Base-by-base conservation (phyloP, 2,113 vertebrate species). In the Oostethus manadensis region DNA sequence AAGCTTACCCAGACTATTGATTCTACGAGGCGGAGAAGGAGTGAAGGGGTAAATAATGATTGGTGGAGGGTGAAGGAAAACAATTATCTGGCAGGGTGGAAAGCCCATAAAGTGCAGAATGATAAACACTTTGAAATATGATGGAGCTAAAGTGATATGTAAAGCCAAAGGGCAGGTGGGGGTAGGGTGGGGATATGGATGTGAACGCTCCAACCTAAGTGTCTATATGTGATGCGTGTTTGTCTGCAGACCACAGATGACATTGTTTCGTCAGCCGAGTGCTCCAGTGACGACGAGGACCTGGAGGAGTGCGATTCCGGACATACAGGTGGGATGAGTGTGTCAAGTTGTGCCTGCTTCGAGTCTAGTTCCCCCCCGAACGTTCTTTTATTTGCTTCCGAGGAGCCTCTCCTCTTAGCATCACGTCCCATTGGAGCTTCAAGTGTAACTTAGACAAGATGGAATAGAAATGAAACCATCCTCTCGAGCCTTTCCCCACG, bases 211-310 rank as follows among this genome's bases (percentile, higher is more conserved):
- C 59, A 11, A 4, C 11, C 62, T 67, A 51, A 67, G 49, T 64
- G 53, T 42, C 0, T 59, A 48, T 49, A 29, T 55, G 17, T 63
- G 10, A 6, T 42, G 43, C 43, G 23, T 45, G 17, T 66, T 23
- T 67, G 48, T 45, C 65, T 15, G 42, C 87, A 98, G 92, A 96
- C 93, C 22, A 97, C 95, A 47, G 96, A 99, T 79, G 95, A 98
- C 84, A 94, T 98, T 0, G 95, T 98, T 60, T 97, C 96, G 10
- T 99, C 96, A 26, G 96, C 96, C 7, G 96, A 99, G 84, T 99
- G 96, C 87, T 96, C 95, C 79, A 98, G 94, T 33, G 96, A 99
- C 44, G 96, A 99, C 57, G 96, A 99, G 90, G 96, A 99, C 87
- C 90, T 98, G 78, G 93, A 96, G 63, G 96, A 99, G 88, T 99